A percentile compares a stretch with the other conserved stretches of the same genome.
Conservation (phyloP, 2,888 invertebrate species). For the Spilarctia lutea region DNA sequence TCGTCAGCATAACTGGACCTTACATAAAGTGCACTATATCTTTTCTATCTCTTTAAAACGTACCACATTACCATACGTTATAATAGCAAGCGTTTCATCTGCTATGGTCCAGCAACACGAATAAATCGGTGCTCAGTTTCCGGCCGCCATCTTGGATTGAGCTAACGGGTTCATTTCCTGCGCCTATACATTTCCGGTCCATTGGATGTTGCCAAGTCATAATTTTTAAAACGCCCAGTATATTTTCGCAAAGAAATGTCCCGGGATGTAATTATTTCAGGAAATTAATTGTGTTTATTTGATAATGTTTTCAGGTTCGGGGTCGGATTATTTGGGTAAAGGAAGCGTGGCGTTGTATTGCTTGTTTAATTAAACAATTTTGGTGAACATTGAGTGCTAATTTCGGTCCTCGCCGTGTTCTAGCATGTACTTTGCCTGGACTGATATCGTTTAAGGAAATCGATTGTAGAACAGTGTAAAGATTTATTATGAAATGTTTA, state of each 20-base stretch:
- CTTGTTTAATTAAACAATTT: constrained; percentile 44
- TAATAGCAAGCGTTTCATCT: constrained; percentile 53
- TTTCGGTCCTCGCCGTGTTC: constrained; percentile 23
- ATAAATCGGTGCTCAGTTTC: constrained; percentile 74
- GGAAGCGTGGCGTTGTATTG: constrained; percentile 42
- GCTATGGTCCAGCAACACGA: constrained; percentile 68
- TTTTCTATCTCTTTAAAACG: constrained; percentile 11
- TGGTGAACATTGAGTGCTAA: constrained; percentile 48
- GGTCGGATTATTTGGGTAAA: constrained; percentile 40
- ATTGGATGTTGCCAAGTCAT: constrained; percentile 79
- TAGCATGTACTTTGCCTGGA: constrained; percentile 11
- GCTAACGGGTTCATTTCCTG: constrained; percentile 86
- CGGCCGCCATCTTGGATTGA: constrained; percentile 82
- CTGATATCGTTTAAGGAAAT: not conserved
- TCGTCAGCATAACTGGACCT: not conserved
- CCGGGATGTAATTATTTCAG: constrained; percentile 35
- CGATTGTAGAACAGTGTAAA: not conserved
- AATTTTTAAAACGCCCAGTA: constrained; percentile 67
- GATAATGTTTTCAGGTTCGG: constrained; percentile 35
- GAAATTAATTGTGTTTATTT: constrained; percentile 52
- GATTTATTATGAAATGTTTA: not conserved
- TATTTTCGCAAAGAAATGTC: constrained; percentile 51
- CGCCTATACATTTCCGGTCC: constrained; percentile 83
- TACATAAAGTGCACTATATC: constrained; percentile 11
- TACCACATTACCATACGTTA: constrained; percentile 52